Evolutionary conservation across 2,113 vertebrate species (phyloP).

Genomic region (Pterophyllum scalare): DNA sequence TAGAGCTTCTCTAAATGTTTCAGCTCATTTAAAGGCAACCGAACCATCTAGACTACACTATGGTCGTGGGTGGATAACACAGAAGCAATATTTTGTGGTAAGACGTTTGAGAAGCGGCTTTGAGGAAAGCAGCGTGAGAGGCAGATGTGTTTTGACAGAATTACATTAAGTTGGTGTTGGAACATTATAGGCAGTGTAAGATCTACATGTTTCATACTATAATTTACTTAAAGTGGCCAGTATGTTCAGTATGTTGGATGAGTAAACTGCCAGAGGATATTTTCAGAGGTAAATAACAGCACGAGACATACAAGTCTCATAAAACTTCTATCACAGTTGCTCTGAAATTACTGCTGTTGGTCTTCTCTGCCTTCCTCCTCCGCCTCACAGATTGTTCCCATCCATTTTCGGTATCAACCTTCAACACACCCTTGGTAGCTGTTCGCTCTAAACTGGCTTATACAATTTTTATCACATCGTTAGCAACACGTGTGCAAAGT

Average conservation of each 20-base stretch:
- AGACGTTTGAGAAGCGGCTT: background rate
- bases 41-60: background rate
- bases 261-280: background rate
- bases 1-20: background rate
- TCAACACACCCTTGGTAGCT: too few relatives aligned
- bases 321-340: too few relatives aligned
- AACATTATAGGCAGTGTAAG: background rate
- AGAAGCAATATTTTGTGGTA: background rate
- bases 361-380: too few relatives aligned
- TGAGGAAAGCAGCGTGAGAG: background rate
- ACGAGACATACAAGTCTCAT: too few relatives aligned
- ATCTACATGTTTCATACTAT: background rate
- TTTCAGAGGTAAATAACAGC: too few relatives aligned
- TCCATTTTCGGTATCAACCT: too few relatives aligned
- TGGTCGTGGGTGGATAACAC: background rate
- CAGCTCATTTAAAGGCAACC: background rate
- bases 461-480: too few relatives aligned
- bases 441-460: too few relatives aligned
- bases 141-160: constrained; percentile 42
- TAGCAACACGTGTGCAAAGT: too few relatives aligned
- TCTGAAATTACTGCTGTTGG: too few relatives aligned
- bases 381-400: too few relatives aligned
- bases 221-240: background rate
- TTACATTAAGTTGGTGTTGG: constrained; percentile 47
- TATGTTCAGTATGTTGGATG: background rate